A percentile compares a stretch with the other conserved stretches of the same genome.
Evolutionary conservation across 2,888 invertebrate species (phyloP).

Genomic region (Chalcis sispes): DNA sequence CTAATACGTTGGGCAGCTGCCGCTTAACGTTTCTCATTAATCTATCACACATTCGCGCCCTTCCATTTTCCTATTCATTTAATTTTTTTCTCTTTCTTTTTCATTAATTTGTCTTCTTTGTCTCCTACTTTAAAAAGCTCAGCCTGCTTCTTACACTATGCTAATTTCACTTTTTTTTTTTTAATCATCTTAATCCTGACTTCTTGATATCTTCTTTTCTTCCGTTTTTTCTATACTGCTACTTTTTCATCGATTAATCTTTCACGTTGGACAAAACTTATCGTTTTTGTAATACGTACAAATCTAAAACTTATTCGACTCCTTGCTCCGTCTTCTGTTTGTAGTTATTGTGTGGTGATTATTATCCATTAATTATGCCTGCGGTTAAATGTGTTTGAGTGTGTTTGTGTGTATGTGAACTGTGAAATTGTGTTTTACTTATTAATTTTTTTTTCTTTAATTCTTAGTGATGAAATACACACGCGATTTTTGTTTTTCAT

Average conservation of each 20-base stretch:
- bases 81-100: slow-evolving; percentile 2
- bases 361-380: slow-evolving; percentile 32
- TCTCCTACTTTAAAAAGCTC: slow-evolving; percentile 13
- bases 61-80: background rate
- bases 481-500: too few species aligned
- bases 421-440: background rate
- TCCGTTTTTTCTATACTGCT: background rate
- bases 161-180: background rate
- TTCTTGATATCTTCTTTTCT: background rate
- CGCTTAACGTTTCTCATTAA: background rate
- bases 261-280: background rate
- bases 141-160: background rate
- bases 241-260: background rate
- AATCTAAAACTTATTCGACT: slow-evolving; percentile 19
- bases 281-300: background rate
- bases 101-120: slow-evolving; percentile 6
- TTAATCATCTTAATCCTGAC: background rate
- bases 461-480: too few species aligned
- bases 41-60: slow-evolving; percentile 25
- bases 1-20: slow-evolving; percentile 8
- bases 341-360: slow-evolving; percentile 7
- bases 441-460: too few species aligned
- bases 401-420: background rate
- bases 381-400: background rate
- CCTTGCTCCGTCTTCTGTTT: background rate